phyloP scores from a whole-genome alignment of 2,113 vertebrate genomes.

The Rhinolophus ferrumequinum region DNA sequence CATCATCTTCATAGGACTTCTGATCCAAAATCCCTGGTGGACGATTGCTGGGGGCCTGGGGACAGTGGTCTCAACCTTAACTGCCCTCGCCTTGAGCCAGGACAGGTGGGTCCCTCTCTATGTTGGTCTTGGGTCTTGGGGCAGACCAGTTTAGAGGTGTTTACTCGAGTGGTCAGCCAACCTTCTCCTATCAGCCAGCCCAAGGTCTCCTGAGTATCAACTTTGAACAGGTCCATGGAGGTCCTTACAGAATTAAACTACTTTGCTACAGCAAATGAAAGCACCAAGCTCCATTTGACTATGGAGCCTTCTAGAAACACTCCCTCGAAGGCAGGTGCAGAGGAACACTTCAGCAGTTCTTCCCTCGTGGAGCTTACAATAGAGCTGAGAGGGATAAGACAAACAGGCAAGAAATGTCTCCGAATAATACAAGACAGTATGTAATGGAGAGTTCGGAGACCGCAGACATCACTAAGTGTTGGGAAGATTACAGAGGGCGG shows the following conservation, averaged over 20 bases:
- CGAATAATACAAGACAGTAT: not conserved
- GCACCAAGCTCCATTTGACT: not conserved
- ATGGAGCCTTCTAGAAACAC: not conserved
- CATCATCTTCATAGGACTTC: constrained; percentile 91
- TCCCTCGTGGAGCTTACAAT: not conserved
- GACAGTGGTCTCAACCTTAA: constrained; percentile 91
- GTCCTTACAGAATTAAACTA: not conserved
- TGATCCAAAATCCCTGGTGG: constrained; percentile 97
- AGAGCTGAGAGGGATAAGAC: not conserved
- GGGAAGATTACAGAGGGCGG: not conserved
- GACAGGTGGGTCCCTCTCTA: constrained; percentile 87
- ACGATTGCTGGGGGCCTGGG: constrained; percentile 93
- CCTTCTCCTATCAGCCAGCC: not conserved
- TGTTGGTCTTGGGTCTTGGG: not conserved
- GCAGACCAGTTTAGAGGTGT: not conserved
- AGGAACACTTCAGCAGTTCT: not conserved
- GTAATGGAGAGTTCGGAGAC: not conserved
- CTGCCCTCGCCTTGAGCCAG: constrained; percentile 93
- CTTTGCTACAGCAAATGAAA: not conserved
- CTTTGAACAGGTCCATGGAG: not conserved
- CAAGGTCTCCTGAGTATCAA: not conserved
- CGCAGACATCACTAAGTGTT: not conserved
- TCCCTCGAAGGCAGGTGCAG: not conserved
- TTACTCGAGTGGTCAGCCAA: not conserved
- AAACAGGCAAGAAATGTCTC: not conserved